Evolutionary conservation across 2,113 vertebrate species (phyloP).

Genomic region (Archocentrus centrarchus): DNA sequence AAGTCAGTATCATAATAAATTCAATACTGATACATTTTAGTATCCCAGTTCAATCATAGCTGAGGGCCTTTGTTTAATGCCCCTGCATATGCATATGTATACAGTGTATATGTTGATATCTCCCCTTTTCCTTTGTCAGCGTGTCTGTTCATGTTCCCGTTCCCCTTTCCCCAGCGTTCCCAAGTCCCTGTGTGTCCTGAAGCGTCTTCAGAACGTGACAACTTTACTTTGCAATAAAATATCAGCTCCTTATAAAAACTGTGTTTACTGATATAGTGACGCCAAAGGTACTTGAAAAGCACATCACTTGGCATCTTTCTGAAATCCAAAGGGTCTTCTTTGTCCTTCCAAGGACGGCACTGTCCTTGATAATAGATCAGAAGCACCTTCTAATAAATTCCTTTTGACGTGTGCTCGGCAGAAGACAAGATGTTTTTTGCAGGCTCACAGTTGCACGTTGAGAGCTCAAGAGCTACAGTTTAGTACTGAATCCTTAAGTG

Average conservation of each 20-base stretch:
- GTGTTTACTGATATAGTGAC: neutral
- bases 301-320: neutral
- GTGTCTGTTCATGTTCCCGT: too few species aligned
- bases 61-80: neutral
- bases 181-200: too few species aligned
- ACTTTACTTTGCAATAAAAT: conserved; percentile 18
- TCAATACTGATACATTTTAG: neutral
- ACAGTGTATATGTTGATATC: too few species aligned
- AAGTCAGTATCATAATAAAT: neutral
- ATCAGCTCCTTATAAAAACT: neutral
- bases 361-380: neutral
- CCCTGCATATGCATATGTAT: too few species aligned
- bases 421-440: neutral
- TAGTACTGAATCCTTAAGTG: neutral
- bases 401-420: neutral
- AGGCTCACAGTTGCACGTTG: neutral
- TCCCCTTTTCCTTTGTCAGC: too few species aligned
- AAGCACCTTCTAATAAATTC: conserved; percentile 7
- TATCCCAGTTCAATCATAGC: neutral
- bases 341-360: conserved; percentile 27
- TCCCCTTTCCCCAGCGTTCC: too few species aligned
- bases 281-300: conserved; percentile 28
- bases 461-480: neutral
- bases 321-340: neutral
- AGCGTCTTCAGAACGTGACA: too few species aligned